Evolutionary conservation across 1,140 invertebrate species (phyloP), one percentile per base, ranked within the genome.

Genomic region (Telenomus remus): DNA sequence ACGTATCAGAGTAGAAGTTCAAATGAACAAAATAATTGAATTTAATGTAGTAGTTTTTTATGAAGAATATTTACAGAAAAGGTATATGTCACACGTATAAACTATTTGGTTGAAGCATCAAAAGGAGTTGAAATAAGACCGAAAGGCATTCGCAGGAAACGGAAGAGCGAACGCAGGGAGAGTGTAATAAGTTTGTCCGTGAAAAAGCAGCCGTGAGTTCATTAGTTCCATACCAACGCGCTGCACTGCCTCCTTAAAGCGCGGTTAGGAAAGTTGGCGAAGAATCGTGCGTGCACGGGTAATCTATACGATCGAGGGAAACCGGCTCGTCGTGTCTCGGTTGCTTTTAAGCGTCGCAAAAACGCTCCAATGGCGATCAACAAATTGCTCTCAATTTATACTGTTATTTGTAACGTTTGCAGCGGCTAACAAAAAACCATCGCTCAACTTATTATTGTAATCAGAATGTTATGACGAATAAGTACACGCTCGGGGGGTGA

Each of bases 221-320:
- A 85, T 85, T 85, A 85, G 83, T 85, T 84, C 83, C 82, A 82
- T 84, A 83, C 82, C 70, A 79, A 84, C 82, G 83, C 83, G 83
- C 81, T 72, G 78, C 81, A 83, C 81, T 83, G 83, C 79, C 74
- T 78, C 76, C 80, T 82, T 81, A 81, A 76, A 81, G 74, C 76
- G 78, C 76, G 78, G 82, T 83, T 83, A 80, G 78, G 70, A 79
- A 54, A 63, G 51, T 64, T 35, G 50, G 57, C 61, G 34, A 51
- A 76, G 73, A 69, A 48, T 51, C 53, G 47, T 78, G 76, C 76
- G 71, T 78, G 76, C 71, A 59, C 65, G 61, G 44, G 57, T 74
- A 78, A 79, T 79, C 76, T 75, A 75, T 71, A 63, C 72, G 66
- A 79, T 79, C 76, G 68, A 44, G 71, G 77, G 64, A 79, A 79